Conservation (phyloP, 2,888 invertebrate genomes). For the Nowickia ferox region DNA sequence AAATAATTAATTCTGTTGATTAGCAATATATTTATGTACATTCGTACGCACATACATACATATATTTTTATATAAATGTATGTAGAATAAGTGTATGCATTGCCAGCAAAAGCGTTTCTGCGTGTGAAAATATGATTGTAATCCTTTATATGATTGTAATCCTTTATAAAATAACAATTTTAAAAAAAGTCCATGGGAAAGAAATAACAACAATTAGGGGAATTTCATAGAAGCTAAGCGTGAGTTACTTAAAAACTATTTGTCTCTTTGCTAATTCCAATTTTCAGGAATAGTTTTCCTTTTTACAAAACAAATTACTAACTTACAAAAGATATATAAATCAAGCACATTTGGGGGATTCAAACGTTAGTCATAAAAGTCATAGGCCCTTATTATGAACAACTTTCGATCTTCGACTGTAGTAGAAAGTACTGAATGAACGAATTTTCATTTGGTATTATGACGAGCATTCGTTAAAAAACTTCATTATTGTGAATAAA, state of each 20-base stretch:
- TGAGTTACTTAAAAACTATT: not conserved
- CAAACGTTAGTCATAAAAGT: no score
- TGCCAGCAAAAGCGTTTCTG: constrained; percentile 1
- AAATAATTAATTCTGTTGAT: constrained; percentile 72
- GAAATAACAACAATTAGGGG: not conserved
- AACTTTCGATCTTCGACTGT: no score
- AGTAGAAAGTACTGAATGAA: no score
- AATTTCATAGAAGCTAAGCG: not conserved
- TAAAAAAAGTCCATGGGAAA: constrained; percentile 5
- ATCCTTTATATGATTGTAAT: constrained; percentile 46
- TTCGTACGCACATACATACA: not conserved
- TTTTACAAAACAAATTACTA: no score
- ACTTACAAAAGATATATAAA: no score
- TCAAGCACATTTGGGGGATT: no score
- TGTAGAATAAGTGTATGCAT: not conserved
- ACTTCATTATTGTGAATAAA: no score
- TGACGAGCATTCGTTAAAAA: no score
- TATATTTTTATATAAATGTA: not conserved
- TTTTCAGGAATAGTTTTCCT: no score
- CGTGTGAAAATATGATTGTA: constrained; percentile 34
- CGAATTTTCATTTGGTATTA: no score
- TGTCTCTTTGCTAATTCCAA: no score
- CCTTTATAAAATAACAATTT: constrained; percentile 35
- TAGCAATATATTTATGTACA: constrained; percentile 31
- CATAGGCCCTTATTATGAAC: no score